Base-by-base conservation (phyloP, 2,888 invertebrate genomes). In the Drosophila pegasa region DNA sequence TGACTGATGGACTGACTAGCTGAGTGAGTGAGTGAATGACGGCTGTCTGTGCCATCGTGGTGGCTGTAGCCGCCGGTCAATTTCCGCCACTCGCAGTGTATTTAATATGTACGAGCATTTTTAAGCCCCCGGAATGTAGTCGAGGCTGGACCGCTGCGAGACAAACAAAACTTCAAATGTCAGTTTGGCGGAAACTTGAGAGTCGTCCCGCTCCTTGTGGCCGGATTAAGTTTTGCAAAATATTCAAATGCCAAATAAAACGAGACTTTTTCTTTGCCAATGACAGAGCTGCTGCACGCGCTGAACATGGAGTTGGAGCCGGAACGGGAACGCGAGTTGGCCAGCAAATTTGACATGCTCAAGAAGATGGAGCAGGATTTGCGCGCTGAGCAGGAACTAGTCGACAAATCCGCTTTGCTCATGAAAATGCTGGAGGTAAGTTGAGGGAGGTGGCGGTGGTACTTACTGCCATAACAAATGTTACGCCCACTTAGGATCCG, bases 341-440 rank as follows among this genome's bases (percentile, higher is more conserved):
- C 90, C 58, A 90, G 82, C 62, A 91, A 92, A 76, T 88, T 78
- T 55, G 90, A 91, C 51, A 81, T 92, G 64, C 68, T 92, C 7
- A 87, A 88, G 56, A 90, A 90, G 71, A 67, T 92, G 61, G 90
- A 91, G 55, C 81, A 90, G 45, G 92, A 92, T 50, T 89, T 92
- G 47, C 88, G 88, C 33, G 88, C 90, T 35, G 92, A 92, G 57
- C 92, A 92, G 77, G 92, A 92, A 70, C 88, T 92, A 63, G 91
- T 92, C 60, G 90, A 88, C 57, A 92, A 92, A 87, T 92, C 92
- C 47, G 88, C 90, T 48, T 75, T 92, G 52, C 75, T 92, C 52
- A 90, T 92, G 90, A 92, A 91, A 87, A 77, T 92, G 75, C 69
- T 92, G 8, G 92, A 92, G 90, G 92, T 92, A 68, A 72, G 74